These are phyloP conservation scores for Drosophila algonquin DNA, from an alignment of 2,888 invertebrate genomes.

Conservation along the genomic window DNA sequence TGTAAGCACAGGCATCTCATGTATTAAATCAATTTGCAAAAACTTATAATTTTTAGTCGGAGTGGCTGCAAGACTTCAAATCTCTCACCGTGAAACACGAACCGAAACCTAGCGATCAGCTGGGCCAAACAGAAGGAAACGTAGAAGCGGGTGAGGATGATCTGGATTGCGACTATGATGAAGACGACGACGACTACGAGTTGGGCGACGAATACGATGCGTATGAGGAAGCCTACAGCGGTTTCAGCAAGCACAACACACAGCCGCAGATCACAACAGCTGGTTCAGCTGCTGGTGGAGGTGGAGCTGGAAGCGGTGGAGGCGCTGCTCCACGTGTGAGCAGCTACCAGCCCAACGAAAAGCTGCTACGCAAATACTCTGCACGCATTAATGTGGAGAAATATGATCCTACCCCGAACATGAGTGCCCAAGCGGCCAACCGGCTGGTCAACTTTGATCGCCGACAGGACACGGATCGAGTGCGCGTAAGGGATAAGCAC, in stretches of 20 bases:
- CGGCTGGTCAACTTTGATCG: conserved; percentile 88
- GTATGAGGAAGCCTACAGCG: conserved; percentile 80
- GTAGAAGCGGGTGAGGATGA: conserved; percentile 15
- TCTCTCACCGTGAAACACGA: conserved; percentile 78
- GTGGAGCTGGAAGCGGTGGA: conserved; percentile 11
- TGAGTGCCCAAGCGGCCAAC: conserved; percentile 88
- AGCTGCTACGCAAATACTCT: conserved; percentile 90
- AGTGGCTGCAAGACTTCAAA: conserved; percentile 66
- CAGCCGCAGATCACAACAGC: conserved; percentile 60
- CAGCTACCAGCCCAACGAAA: conserved; percentile 91
- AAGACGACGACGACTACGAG: conserved; percentile 66
- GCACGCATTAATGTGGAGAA: conserved; percentile 93
- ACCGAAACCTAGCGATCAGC: conserved; percentile 52
- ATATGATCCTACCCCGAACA: conserved; percentile 87
- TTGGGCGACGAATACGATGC: conserved; percentile 70
- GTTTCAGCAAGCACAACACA: conserved; percentile 80
- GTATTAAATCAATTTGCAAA: not conserved
- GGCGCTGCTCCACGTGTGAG: conserved; percentile 86
- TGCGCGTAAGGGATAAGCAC: conserved; percentile 93
- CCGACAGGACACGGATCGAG: conserved; percentile 88
- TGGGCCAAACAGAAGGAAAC: conserved; percentile 29
- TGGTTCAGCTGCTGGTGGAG: conserved; percentile 30
- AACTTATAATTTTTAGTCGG: conserved; percentile 48
- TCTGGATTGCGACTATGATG: conserved; percentile 44
- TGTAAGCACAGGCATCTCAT: conserved; percentile 30